These are phyloP conservation scores for Argyresthia albistria DNA, from an alignment of 2,888 invertebrate species.

Conservation along the genomic window DNA sequence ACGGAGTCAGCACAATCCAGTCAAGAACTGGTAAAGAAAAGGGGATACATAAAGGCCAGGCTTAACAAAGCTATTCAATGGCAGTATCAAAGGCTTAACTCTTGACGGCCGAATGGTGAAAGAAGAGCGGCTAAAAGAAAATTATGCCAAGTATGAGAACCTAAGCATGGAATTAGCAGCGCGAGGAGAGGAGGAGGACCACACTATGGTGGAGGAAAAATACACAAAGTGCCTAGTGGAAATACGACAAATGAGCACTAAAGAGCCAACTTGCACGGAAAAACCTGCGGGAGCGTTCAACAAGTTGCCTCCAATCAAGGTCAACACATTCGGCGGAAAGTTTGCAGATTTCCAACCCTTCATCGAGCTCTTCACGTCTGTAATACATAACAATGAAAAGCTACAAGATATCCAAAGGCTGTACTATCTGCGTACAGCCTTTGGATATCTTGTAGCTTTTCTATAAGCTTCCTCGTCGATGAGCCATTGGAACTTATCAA, in stretches of 20 bases:
- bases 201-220: background rate
- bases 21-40: too few species aligned
- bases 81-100: too few species aligned
- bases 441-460: too few species aligned
- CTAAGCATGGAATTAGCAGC: background rate
- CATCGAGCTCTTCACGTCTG: conserved; percentile 1
- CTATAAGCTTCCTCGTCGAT: background rate
- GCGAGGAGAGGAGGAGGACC: background rate
- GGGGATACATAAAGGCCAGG: too few species aligned
- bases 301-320: too few species aligned
- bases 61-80: too few species aligned
- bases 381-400: conserved; percentile 2
- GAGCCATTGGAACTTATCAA: conserved; percentile 7
- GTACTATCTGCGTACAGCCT: conserved; percentile 7
- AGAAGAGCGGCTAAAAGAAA: too few species aligned
- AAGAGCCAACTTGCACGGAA: background rate
- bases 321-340: conserved; percentile 4
- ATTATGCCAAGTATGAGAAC: background rate
- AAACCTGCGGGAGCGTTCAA: background rate
- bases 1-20: too few species aligned
- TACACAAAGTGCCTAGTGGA: background rate
- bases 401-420: conserved; percentile 3
- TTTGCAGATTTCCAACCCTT: conserved; percentile 5
- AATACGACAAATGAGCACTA: background rate
- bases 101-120: too few species aligned